These are phyloP conservation scores for Pachycephus smyrnensis DNA, from an alignment of 2,888 invertebrate species.

Conservation along the genomic window DNA sequence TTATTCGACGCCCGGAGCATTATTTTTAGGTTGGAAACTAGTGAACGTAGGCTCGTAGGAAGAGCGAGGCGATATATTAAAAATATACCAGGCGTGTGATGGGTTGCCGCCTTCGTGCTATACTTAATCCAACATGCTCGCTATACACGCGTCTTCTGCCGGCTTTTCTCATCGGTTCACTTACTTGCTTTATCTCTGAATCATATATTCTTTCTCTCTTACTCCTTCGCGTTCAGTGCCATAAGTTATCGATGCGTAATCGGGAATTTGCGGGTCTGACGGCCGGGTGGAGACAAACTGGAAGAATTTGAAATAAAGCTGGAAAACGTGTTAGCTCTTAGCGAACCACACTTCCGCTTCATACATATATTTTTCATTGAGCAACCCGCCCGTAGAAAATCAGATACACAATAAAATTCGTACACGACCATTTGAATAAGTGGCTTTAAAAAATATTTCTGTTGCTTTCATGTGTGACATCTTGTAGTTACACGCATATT, in stretches of 20 bases:
- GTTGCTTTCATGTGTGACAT: not conserved
- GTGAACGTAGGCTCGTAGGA: not conserved
- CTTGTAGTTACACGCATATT: not conserved
- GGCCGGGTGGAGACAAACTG: not conserved
- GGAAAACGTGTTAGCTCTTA: not conserved
- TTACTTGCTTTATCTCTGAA: not conserved
- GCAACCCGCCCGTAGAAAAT: not conserved
- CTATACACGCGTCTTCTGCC: not conserved
- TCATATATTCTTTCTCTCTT: not conserved
- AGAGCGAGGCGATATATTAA: conserved; percentile 8
- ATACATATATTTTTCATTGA: not conserved
- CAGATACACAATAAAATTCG: not conserved
- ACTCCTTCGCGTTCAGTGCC: not conserved
- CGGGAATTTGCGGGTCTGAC: not conserved
- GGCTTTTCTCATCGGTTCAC: not conserved
- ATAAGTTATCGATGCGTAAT: not conserved
- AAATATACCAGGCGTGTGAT: conserved; percentile 10
- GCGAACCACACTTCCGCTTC: not conserved
- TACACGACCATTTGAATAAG: not conserved
- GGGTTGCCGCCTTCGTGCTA: not conserved
- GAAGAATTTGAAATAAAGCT: not conserved
- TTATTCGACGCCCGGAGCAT: not conserved
- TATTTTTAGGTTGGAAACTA: not conserved
- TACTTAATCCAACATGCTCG: not conserved
- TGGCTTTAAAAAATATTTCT: not conserved